These are phyloP conservation scores for Drosophila littoralis DNA, from an alignment of 1,140 invertebrate genomes.

Conservation along the genomic window DNA sequence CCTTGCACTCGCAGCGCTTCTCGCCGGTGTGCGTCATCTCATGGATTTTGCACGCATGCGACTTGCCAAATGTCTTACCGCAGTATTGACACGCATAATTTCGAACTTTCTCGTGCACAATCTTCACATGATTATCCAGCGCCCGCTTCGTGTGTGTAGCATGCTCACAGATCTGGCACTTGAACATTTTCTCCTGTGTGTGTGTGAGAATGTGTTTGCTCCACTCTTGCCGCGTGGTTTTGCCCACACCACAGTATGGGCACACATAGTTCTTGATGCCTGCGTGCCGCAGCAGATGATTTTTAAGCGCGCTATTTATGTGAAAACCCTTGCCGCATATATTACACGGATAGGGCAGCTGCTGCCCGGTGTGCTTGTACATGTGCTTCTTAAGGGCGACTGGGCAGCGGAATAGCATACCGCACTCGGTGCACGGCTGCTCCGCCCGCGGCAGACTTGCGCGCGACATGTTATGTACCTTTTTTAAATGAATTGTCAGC, in stretches of 20 bases:
- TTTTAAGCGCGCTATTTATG: conserved; percentile 74
- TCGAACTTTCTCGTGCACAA: conserved; percentile 78
- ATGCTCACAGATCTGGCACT: conserved; percentile 71
- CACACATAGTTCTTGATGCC: conserved; percentile 83
- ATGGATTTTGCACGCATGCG: conserved; percentile 80
- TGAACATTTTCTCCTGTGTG: conserved; percentile 80
- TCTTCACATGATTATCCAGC: conserved; percentile 72
- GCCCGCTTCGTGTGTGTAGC: conserved; percentile 77
- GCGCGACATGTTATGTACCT: conserved; percentile 70
- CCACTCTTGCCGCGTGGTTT: conserved; percentile 79
- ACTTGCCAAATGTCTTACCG: conserved; percentile 80
- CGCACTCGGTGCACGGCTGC: conserved; percentile 69
- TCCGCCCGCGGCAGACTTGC: conserved; percentile 46
- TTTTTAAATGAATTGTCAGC: conserved; percentile 76
- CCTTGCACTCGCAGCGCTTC: conserved; percentile 80
- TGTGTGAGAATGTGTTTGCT: conserved; percentile 78
- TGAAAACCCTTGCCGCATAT: conserved; percentile 85
- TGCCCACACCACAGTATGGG: conserved; percentile 79
- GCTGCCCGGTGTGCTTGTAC: conserved; percentile 85
- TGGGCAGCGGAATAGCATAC: conserved; percentile 70
- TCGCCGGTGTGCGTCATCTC: conserved; percentile 85
- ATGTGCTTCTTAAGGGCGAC: conserved; percentile 85
- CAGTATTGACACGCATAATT: conserved; percentile 80
- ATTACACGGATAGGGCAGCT: conserved; percentile 86
- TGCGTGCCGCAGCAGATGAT: conserved; percentile 76